phyloP scores from a whole-genome alignment of 92 coral and sea anemone species.

The Isaurus tuberculatus region DNA sequence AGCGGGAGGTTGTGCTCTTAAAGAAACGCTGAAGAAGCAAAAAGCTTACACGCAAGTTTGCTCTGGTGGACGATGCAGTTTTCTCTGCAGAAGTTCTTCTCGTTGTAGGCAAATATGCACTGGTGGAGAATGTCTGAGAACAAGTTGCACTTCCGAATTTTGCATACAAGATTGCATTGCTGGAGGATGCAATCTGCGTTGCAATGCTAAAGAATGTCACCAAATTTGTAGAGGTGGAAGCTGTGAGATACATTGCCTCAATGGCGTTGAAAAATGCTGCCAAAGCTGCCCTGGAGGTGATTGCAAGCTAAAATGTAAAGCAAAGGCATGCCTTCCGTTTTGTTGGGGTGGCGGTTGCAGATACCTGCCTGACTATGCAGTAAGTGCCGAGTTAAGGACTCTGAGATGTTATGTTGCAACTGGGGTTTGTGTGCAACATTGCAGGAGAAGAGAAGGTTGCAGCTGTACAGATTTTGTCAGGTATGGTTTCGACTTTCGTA shows the following conservation, averaged over 20 bases:
- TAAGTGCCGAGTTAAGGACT: constrained; percentile 5
- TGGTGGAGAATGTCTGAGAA: constrained; percentile 64
- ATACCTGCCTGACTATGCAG: constrained; percentile 59
- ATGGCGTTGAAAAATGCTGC: constrained; percentile 60
- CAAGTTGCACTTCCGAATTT: constrained; percentile 55
- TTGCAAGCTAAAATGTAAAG: constrained; percentile 65
- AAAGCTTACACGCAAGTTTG: constrained; percentile 66
- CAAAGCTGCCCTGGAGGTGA: constrained; percentile 76
- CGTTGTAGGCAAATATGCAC: constrained; percentile 65
- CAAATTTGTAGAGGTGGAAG: constrained; percentile 68
- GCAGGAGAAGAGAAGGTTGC: constrained; percentile 61
- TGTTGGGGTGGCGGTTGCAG: constrained; percentile 71
- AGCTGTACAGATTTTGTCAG: constrained; percentile 45
- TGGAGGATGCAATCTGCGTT: constrained; percentile 60
- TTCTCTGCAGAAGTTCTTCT: constrained; percentile 58
- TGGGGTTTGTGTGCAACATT: constrained; percentile 65
- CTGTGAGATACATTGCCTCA: constrained; percentile 57
- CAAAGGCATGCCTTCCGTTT: constrained; percentile 67
- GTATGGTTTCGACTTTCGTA: constrained; percentile 49
- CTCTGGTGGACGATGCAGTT: constrained; percentile 68
- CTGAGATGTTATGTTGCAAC: constrained; percentile 36
- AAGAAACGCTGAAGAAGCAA: constrained; percentile 48
- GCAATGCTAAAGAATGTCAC: constrained; percentile 61
- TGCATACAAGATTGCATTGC: constrained; percentile 70
- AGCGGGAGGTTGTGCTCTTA: constrained; percentile 49